Evolutionary conservation across 2,888 invertebrate species (phyloP).

Genomic region (Hemaris fuciformis): DNA sequence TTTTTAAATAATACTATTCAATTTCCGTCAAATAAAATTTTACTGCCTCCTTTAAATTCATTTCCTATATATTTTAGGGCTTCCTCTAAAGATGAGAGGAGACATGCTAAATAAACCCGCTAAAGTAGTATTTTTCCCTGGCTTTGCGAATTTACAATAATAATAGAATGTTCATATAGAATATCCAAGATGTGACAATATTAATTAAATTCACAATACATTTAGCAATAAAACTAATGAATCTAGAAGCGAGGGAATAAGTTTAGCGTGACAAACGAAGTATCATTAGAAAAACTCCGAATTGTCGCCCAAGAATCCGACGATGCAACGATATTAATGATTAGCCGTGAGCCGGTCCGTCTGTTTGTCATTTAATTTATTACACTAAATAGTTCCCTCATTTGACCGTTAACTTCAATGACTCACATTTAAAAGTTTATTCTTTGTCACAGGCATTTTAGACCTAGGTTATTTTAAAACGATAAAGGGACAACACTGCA

Average conservation of each 20-base stretch:
- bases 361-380: conserved; percentile 28
- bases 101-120: too few relatives aligned
- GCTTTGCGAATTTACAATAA: too few relatives aligned
- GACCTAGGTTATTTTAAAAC: too few relatives aligned
- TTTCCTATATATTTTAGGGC: too few relatives aligned
- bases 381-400: conserved; percentile 27
- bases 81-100: too few relatives aligned
- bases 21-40: too few relatives aligned
- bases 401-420: conserved; percentile 20
- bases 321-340: conserved; percentile 26
- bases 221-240: conserved; percentile 4
- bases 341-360: conserved; percentile 21
- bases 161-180: not conserved
- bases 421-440: conserved; percentile 18
- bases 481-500: too few relatives aligned
- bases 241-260: not conserved
- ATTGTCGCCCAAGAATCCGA: not conserved
- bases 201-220: conserved; percentile 5
- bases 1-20: too few relatives aligned
- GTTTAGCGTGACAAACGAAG: not conserved
- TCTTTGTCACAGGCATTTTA: too few relatives aligned
- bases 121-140: too few relatives aligned
- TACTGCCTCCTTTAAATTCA: too few relatives aligned
- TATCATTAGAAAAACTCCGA: not conserved
- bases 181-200: not conserved